A percentile compares a stretch with the other conserved stretches of the same genome.
These are phyloP conservation scores for Malurus alboscapulatus DNA, from an alignment of 2,113 vertebrate species.

Conservation along the genomic window DNA sequence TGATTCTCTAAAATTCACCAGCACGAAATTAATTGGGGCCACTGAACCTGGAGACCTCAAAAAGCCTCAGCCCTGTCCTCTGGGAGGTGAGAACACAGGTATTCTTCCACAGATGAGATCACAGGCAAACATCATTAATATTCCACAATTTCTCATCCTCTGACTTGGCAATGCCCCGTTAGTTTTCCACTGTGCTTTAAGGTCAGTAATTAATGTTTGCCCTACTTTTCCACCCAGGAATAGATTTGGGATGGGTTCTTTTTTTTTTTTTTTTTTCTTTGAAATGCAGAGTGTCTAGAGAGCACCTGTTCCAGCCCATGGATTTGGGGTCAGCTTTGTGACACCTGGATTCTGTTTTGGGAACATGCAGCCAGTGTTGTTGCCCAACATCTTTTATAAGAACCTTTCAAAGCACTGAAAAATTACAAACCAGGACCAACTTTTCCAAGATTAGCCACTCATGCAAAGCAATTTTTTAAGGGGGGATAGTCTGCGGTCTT, in stretches of 20 bases:
- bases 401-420: slow-evolving; percentile 5
- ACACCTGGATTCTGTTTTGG: neutral
- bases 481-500: neutral
- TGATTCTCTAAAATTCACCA: neutral
- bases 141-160: slow-evolving; percentile 45
- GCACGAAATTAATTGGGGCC: neutral
- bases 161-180: slow-evolving; percentile 59
- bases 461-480: neutral
- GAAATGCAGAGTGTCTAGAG: slow-evolving; percentile 55
- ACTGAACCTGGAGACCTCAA: neutral
- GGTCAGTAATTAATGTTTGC: slow-evolving; percentile 61
- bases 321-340: slow-evolving; percentile 17
- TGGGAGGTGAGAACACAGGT: slow-evolving; percentile 17
- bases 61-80: slow-evolving; percentile 39
- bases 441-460: neutral
- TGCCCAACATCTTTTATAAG: neutral
- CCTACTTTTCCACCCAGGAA: slow-evolving; percentile 57
- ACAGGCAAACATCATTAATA: slow-evolving; percentile 48
- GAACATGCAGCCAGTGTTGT: neutral
- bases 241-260: neutral
- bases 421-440: neutral
- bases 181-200: slow-evolving; percentile 54
- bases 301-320: neutral
- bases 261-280: neutral
- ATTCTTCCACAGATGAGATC: slow-evolving; percentile 3